Percentiles rank a stretch among this genome's conserved stretches.
phyloP scores from a whole-genome alignment of 2,113 vertebrate species.

The Fukomys damarensis region DNA sequence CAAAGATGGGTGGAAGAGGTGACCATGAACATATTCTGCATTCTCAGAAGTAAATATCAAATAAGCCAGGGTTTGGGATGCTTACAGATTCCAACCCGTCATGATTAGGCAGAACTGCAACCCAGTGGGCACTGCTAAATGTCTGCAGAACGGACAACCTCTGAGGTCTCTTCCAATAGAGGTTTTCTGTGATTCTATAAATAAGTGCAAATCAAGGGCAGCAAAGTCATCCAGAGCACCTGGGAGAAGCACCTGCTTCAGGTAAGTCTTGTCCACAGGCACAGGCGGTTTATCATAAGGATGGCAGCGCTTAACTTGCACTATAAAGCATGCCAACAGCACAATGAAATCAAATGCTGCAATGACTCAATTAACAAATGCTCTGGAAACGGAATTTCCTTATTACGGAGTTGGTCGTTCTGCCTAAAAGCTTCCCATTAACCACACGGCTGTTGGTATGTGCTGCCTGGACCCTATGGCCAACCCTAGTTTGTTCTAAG shows the following conservation, averaged over 20 bases:
- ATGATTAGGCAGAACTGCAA: fast-evolving
- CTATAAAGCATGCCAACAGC: neutral
- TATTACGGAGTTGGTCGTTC: neutral
- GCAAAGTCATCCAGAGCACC: slow-evolving; percentile 17
- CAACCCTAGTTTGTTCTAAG: neutral
- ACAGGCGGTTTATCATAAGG: neutral
- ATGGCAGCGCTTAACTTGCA: neutral
- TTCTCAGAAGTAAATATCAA: neutral
- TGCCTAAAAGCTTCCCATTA: neutral
- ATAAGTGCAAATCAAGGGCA: slow-evolving; percentile 46
- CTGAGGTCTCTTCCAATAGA: neutral
- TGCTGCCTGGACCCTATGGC: neutral
- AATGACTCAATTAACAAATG: neutral
- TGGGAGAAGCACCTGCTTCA: neutral
- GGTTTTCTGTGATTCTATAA: slow-evolving; percentile 34
- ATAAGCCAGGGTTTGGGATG: neutral
- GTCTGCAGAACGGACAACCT: neutral
- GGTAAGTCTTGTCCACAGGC: neutral
- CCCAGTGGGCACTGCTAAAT: neutral
- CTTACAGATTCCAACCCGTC: neutral
- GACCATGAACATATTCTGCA: neutral
- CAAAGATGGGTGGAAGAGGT: neutral
- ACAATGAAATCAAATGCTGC: neutral
- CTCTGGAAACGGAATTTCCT: neutral
- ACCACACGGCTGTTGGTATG: neutral